These are phyloP conservation scores for Tenrec ecaudatus DNA, from an alignment of 2,113 vertebrate genomes.

Conservation along the genomic window DNA sequence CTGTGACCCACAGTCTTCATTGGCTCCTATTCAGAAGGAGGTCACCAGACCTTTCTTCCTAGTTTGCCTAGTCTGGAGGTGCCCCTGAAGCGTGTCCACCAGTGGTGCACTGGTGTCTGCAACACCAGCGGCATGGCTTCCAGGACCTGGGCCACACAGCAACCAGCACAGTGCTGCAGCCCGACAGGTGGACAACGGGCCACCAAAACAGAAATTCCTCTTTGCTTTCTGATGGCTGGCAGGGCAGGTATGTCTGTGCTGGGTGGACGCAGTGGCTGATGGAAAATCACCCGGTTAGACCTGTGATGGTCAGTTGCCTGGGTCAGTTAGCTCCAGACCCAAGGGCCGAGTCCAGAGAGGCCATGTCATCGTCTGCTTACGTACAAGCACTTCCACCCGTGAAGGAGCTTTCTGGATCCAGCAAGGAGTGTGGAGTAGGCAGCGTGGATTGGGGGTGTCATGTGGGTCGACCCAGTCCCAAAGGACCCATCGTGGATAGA, in stretches of 20 bases:
- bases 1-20: background rate
- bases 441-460: background rate
- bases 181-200: background rate
- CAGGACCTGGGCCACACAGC: background rate
- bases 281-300: background rate
- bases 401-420: background rate
- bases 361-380: accelerated
- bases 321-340: background rate
- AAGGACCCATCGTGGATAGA: background rate
- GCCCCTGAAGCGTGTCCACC: background rate
- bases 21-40: background rate
- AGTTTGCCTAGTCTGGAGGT: background rate
- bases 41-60: background rate
- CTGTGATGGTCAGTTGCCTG: background rate
- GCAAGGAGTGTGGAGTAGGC: accelerated
- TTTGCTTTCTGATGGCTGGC: background rate
- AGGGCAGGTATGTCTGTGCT: accelerated
- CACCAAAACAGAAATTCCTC: background rate
- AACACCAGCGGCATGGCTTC: background rate
- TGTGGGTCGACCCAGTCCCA: background rate
- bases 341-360: background rate
- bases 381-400: accelerated
- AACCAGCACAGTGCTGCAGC: background rate
- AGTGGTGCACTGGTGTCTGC: background rate
- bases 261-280: background rate